phyloP scores from a whole-genome alignment of 2,113 vertebrate species.

The Patagioenas fasciata region DNA sequence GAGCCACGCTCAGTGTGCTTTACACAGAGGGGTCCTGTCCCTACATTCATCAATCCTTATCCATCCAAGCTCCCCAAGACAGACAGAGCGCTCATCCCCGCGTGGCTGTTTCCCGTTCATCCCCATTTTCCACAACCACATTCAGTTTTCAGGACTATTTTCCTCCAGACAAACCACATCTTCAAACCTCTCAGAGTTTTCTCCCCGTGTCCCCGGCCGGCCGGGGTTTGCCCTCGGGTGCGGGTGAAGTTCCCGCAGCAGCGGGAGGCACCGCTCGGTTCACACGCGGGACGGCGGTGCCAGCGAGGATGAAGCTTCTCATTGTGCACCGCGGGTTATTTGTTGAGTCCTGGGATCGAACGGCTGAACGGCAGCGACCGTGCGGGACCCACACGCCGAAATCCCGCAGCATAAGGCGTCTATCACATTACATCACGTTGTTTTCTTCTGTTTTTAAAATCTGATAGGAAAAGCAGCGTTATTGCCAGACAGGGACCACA shows the following conservation, averaged over 20 bases:
- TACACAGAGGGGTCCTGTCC: not conserved
- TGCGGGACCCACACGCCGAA: not conserved
- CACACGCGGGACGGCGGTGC: not conserved
- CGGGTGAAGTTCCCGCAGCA: not conserved
- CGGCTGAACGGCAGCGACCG: not conserved
- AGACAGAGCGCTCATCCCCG: not conserved
- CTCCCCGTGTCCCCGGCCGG: not conserved
- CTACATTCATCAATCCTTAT: not conserved
- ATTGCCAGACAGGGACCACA: not conserved
- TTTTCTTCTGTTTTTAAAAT: not conserved
- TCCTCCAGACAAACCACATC: not conserved
- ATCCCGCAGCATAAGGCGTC: not conserved
- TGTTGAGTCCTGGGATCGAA: not conserved
- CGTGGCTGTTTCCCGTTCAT: rapidly evolving
- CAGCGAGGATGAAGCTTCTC: not conserved
- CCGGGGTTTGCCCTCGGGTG: not conserved
- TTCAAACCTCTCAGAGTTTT: not conserved
- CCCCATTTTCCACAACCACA: not conserved
- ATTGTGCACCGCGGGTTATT: not conserved
- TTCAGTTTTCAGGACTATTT: not conserved
- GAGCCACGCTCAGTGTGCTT: not conserved
- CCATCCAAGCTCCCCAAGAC: not conserved
- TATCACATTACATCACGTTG: not conserved
- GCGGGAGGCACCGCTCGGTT: not conserved
- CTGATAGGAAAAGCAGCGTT: not conserved